A percentile compares a stretch with the other conserved stretches of the same genome.
Evolutionary conservation across 2,888 invertebrate genomes (phyloP).

Genomic region (Cepaea hortensis): DNA sequence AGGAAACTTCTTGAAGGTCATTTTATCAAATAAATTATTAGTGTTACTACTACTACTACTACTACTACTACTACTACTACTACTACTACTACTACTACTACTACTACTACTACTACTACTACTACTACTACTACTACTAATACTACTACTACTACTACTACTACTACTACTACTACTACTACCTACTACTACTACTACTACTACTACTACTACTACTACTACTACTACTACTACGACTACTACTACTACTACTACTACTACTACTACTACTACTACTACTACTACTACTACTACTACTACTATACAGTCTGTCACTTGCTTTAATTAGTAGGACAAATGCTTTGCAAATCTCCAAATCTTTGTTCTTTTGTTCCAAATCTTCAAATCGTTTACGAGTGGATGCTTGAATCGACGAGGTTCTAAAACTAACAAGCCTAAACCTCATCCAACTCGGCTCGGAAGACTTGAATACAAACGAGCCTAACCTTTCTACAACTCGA

Average conservation of each 20-base stretch:
- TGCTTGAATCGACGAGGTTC: too few relatives aligned
- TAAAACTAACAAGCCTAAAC: too few relatives aligned
- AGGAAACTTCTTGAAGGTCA: too few relatives aligned
- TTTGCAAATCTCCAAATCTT: too few relatives aligned
- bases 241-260: not conserved
- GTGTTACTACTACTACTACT: not conserved
- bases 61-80: conserved; percentile 14
- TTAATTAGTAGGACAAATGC: too few relatives aligned
- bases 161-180: conserved; percentile 4
- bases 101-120: conserved; percentile 36
- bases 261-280: not conserved
- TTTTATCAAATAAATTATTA: too few relatives aligned
- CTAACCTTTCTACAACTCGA: too few relatives aligned
- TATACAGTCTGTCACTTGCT: too few relatives aligned
- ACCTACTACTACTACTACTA: not conserved
- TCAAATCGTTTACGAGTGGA: too few relatives aligned
- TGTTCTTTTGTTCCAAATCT: too few relatives aligned
- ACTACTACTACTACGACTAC: not conserved
- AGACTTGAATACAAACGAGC: too few relatives aligned
- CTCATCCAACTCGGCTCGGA: too few relatives aligned
- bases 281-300: not conserved
- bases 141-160: not conserved
- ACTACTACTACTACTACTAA: not conserved
- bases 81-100: conserved; percentile 25
- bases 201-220: not conserved